Evolutionary conservation across 2,797 vertebrate species (phyloP).

Genomic region (Acanthis flammea): DNA sequence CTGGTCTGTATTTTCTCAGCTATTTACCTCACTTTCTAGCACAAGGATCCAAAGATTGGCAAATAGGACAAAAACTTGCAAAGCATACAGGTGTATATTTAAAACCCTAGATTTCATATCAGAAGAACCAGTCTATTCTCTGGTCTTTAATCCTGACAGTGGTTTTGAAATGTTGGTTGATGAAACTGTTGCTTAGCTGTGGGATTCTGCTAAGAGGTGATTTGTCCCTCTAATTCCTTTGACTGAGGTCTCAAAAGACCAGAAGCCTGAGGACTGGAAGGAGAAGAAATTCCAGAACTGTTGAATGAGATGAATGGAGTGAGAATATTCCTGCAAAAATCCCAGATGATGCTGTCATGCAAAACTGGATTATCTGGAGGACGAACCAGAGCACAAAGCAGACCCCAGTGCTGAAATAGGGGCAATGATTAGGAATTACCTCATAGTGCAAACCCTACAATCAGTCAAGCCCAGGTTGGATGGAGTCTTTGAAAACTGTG

Average conservation of each 20-base stretch:
- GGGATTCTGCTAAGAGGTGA: not conserved
- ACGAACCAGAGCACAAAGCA: not conserved
- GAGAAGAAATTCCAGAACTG: not conserved
- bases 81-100: not conserved
- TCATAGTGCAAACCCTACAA: not conserved
- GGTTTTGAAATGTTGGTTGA: not conserved
- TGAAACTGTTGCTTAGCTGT: not conserved
- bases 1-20: not conserved
- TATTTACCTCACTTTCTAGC: not conserved
- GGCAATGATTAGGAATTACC: not conserved
- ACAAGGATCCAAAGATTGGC: not conserved
- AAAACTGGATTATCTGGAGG: not conserved
- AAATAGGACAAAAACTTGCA: not conserved
- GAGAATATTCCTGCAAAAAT: not conserved
- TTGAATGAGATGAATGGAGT: not conserved
- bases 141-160: not conserved
- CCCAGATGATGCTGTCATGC: not conserved
- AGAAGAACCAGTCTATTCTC: not conserved
- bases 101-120: not conserved
- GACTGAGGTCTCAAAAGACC: not conserved
- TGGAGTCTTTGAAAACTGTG: not conserved
- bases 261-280: not conserved
- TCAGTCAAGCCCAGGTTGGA: not conserved
- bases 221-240: not conserved
- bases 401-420: not conserved